A percentile compares a stretch with the other conserved stretches of the same genome.
phyloP scores from a whole-genome alignment of 1,140 invertebrate species.

The Mya arenaria region DNA sequence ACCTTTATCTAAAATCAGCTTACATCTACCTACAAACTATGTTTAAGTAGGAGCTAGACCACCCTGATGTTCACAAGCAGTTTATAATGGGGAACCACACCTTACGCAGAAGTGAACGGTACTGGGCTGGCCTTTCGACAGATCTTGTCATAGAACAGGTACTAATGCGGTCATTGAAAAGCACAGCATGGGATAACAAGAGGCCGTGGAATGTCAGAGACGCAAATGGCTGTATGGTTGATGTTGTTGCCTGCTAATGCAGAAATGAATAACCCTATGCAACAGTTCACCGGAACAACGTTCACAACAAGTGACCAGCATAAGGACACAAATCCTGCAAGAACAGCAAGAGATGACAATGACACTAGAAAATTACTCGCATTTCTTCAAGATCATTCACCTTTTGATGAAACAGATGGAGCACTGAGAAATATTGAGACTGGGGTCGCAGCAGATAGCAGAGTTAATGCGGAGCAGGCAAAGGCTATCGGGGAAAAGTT shows the following conservation, averaged over 20 bases:
- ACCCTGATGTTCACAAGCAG: conserved; percentile 11
- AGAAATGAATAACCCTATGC: conserved; percentile 12
- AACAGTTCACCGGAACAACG: conserved; percentile 13
- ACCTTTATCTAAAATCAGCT: conserved; percentile 81
- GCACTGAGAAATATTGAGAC: conserved; percentile 50
- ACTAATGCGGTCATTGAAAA: conserved; percentile 61
- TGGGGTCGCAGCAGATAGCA: conserved; percentile 35
- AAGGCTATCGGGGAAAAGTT: conserved; percentile 42
- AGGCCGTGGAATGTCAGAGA: conserved; percentile 39
- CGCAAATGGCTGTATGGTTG: conserved; percentile 11
- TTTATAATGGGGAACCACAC: conserved; percentile 53
- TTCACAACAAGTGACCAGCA: conserved; percentile 43
- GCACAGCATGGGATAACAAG: conserved; percentile 14
- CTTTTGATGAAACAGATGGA: background rate
- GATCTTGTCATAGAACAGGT: conserved; percentile 76
- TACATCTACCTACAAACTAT: conserved; percentile 82
- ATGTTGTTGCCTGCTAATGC: conserved; percentile 14
- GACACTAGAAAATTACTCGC: conserved; percentile 13
- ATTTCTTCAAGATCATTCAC: background rate
- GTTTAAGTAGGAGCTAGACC: conserved; percentile 64
- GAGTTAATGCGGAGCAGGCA: conserved; percentile 52
- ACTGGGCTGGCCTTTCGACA: conserved; percentile 79
- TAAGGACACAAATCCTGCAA: conserved; percentile 18
- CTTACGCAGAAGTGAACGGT: conserved; percentile 68
- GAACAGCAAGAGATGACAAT: conserved; percentile 26